Conservation (phyloP, 1,140 invertebrate genomes). For the Augochlora pura region DNA sequence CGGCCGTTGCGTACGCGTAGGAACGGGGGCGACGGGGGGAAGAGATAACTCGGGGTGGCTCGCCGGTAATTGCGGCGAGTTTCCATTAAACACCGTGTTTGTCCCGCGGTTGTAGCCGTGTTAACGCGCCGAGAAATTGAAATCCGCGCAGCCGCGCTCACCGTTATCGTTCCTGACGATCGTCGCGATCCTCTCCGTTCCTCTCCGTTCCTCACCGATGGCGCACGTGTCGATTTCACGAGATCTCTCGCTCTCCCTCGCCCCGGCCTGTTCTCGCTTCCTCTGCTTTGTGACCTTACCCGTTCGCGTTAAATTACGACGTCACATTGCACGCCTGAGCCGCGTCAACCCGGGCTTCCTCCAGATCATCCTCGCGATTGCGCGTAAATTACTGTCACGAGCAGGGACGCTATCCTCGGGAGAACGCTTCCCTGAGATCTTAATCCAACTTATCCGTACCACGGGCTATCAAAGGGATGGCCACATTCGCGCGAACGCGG, state of each 20-base stretch:
- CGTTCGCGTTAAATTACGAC: constrained; percentile 50
- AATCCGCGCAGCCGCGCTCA: constrained; percentile 31
- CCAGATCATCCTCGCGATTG: constrained; percentile 40
- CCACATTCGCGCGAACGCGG: neutral
- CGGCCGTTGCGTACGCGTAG: neutral
- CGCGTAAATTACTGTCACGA: constrained; percentile 48
- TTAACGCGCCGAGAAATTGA: constrained; percentile 25
- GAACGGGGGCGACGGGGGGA: neutral
- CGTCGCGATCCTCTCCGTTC: neutral
- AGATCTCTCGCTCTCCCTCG: neutral
- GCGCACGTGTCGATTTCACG: constrained; percentile 47
- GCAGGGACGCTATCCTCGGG: neutral
- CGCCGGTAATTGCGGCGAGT: constrained; percentile 44
- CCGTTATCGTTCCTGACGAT: constrained; percentile 37
- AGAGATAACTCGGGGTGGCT: constrained; percentile 5
- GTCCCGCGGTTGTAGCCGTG: neutral
- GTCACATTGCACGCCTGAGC: constrained; percentile 4
- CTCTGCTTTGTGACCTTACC: neutral
- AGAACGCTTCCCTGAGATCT: constrained; percentile 39
- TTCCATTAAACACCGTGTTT: constrained; percentile 8
- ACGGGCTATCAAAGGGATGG: neutral
- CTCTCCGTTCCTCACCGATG: neutral
- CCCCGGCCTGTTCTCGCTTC: neutral
- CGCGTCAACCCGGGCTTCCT: constrained; percentile 11
- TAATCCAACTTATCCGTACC: constrained; percentile 39